Conservation (phyloP, 2,888 invertebrate species). For the Hipparchia sbordonii region DNA sequence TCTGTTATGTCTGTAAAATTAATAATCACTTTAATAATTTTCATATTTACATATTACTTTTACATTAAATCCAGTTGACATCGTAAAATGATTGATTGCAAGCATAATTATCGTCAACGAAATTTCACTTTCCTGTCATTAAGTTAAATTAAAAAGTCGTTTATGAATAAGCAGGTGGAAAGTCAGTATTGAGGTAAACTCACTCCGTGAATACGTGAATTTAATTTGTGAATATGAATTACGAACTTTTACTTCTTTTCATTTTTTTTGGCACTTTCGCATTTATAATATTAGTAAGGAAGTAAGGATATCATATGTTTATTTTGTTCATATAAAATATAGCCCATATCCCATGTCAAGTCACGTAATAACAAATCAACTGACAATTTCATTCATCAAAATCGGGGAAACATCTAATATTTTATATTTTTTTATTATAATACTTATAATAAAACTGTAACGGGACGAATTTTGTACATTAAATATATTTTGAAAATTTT, state of each 20-base stretch:
- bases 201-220: neutral
- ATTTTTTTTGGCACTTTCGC: too few species aligned
- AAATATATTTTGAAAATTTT: too few species aligned
- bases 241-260: neutral
- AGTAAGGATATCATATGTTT: too few species aligned
- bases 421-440: too few species aligned
- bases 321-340: too few species aligned
- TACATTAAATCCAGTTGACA: conserved; percentile 6
- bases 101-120: conserved; percentile 13
- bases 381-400: too few species aligned
- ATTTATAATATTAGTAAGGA: too few species aligned
- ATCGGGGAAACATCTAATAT: too few species aligned
- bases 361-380: too few species aligned
- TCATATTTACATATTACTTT: neutral
- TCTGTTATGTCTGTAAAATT: neutral
- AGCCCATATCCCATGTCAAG: too few species aligned
- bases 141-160: conserved; percentile 2
- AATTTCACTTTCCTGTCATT: conserved; percentile 26
- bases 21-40: neutral
- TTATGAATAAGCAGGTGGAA: conserved; percentile 27
- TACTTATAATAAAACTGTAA: too few species aligned
- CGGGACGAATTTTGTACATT: too few species aligned
- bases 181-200: conserved; percentile 1
- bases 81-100: conserved; percentile 34
- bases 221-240: neutral